Conservation (phyloP, 2,888 invertebrate genomes). For the Meiosimyza platycephala region DNA sequence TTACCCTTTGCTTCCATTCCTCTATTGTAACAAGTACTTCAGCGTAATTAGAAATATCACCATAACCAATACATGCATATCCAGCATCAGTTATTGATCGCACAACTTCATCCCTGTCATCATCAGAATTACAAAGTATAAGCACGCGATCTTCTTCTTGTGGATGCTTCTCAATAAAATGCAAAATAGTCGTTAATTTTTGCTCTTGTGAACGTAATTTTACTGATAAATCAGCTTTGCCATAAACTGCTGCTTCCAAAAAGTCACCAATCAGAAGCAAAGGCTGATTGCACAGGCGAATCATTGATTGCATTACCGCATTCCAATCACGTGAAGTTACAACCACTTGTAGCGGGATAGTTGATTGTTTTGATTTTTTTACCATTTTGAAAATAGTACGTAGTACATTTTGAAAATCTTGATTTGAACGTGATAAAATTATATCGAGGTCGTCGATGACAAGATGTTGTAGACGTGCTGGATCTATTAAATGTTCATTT, state of each 20-base stretch:
- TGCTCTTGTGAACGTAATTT: constrained; percentile 57
- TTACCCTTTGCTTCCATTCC: constrained; percentile 52
- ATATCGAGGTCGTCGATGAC: constrained; percentile 79
- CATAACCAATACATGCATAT: constrained; percentile 47
- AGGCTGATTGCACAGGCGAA: constrained; percentile 68
- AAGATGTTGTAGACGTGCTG: constrained; percentile 74
- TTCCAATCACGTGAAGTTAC: constrained; percentile 76
- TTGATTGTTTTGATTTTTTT: constrained; percentile 39
- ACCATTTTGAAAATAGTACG: constrained; percentile 43
- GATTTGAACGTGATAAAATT: constrained; percentile 63
- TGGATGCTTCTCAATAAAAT: constrained; percentile 69
- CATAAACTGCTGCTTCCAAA: constrained; percentile 81
- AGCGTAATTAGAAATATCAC: constrained; percentile 40
- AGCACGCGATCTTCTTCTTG: constrained; percentile 70
- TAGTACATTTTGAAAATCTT: constrained; percentile 46
- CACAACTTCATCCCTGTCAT: constrained; percentile 69
- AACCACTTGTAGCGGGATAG: constrained; percentile 70
- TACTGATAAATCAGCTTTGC: constrained; percentile 69
- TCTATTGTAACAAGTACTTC: constrained; percentile 42
- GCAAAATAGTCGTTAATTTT: constrained; percentile 65
- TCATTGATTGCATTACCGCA: constrained; percentile 70
- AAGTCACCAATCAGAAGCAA: constrained; percentile 78
- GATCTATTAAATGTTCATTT: constrained; percentile 68
- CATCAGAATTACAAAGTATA: constrained; percentile 72
- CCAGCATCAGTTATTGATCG: constrained; percentile 50